phyloP scores from a whole-genome alignment of 2,888 invertebrate species.

The Carpatolechia fugitivella region DNA sequence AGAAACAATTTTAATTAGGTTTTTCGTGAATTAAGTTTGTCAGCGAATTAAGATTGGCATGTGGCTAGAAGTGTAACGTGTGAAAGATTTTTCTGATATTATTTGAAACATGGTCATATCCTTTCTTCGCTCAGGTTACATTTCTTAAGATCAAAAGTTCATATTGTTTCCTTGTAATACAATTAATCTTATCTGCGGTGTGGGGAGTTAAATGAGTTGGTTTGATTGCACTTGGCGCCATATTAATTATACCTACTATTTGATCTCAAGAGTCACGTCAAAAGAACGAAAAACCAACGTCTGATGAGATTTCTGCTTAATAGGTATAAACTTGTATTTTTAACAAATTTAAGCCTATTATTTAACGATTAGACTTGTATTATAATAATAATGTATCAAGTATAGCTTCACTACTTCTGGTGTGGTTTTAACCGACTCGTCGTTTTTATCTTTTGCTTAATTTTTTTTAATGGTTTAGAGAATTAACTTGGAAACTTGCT shows the following conservation, averaged over 20 bases:
- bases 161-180: too few relatives aligned
- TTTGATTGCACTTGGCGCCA: neutral
- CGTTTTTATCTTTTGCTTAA: neutral
- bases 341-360: neutral
- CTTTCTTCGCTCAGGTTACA: too few relatives aligned
- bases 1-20: too few relatives aligned
- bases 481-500: neutral
- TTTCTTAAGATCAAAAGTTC: too few relatives aligned
- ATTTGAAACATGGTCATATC: too few relatives aligned
- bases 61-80: too few relatives aligned
- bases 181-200: neutral
- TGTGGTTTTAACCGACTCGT: neutral
- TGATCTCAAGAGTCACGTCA: too few relatives aligned
- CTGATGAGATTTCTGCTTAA: neutral
- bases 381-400: neutral
- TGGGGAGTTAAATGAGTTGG: neutral
- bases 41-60: too few relatives aligned
- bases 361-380: conserved; percentile 5
- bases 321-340: neutral
- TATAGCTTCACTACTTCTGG: neutral
- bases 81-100: too few relatives aligned
- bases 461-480: neutral
- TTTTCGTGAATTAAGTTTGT: too few relatives aligned
- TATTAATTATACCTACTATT: neutral
- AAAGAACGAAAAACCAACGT: neutral